Base-by-base conservation (phyloP, 2,113 vertebrate species). In the Elanus axillaris region DNA sequence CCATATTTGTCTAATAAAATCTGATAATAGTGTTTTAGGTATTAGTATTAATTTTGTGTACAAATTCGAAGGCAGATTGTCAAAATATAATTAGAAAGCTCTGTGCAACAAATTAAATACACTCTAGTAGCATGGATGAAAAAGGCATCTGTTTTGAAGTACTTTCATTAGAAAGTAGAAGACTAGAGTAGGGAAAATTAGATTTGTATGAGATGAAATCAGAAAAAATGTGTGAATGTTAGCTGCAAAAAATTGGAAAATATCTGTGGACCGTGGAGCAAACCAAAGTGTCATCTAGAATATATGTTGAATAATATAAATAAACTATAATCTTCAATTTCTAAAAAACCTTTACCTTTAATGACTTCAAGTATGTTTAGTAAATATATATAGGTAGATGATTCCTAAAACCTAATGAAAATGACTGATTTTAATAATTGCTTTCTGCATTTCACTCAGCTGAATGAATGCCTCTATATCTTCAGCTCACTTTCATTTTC, bases 51-150 rank as follows among this genome's bases (percentile, higher is more conserved):
- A 92, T 88, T 82, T 84, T 85, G 75, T 82, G 62, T 87, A 93
- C 50, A 60, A 94, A 91, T 94, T 88, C 1, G 1, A 93, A 96
- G 48, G 59, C 85, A 83, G 75, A 86, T 93, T 95, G 84, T 89
- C 74, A 92, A 95, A 96, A 94, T 87, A 85, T 64, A 89, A 89
- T 96, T 95, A 94, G 82, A 88, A 90, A 67, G 25, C 76, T 94
- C 64, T 47, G 5, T 91, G 76, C 68, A 83, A 86, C 68, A 74
- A 86, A 92, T 95, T 91, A 83, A 95, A 86, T 84, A 53, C 60
- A 73, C 14, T 77, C 21, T 87, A 72, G 56, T 62, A 81, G 27
- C 34, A 43, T 50, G 59, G 55, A 50, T 94, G 19, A 72, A 91
- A 90, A 95, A 91, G 62, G 6, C 59, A 85, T 78, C 84, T 67